Percentiles rank a stretch among this genome's conserved stretches.
These are phyloP conservation scores for Hecatera dysodea DNA, from an alignment of 2,888 invertebrate genomes.

Conservation along the genomic window DNA sequence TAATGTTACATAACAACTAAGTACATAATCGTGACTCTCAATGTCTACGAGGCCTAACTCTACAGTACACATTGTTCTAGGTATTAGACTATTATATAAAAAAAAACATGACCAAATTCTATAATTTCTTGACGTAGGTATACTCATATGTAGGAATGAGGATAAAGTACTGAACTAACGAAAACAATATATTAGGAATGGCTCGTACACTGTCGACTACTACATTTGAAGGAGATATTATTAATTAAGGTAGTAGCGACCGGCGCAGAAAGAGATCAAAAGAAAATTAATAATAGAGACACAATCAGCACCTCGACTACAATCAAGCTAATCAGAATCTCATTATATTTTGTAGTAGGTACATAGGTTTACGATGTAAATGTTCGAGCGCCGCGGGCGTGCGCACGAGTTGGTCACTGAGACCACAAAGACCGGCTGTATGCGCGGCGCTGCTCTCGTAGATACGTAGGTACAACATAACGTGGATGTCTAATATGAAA, in stretches of 20 bases:
- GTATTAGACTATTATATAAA: conserved; percentile 16
- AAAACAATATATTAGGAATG: not conserved
- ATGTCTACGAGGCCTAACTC: conserved; percentile 28
- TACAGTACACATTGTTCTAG: conserved; percentile 5
- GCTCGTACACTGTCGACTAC: not conserved
- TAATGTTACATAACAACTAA: not conserved
- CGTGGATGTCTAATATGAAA: conserved; percentile 35
- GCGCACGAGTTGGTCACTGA: not conserved
- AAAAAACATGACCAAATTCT: conserved; percentile 42
- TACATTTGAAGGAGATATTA: conserved; percentile 38
- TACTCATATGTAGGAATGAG: not conserved
- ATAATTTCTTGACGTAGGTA: conserved; percentile 27
- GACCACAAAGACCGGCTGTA: not conserved
- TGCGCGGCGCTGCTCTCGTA: not conserved
- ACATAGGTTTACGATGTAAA: conserved; percentile 3
- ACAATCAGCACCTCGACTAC: not conserved
- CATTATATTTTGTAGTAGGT: conserved; percentile 21
- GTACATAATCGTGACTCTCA: not conserved
- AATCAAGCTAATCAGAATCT: conserved; percentile 28
- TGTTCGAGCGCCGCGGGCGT: not conserved
- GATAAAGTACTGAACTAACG: not conserved
- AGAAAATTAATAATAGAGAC: conserved; percentile 9
- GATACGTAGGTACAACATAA: no score
- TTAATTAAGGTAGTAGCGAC: conserved; percentile 19
- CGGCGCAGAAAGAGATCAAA: not conserved